Base-by-base conservation (phyloP, 2,113 vertebrate species). In the Scytalopus superciliaris region DNA sequence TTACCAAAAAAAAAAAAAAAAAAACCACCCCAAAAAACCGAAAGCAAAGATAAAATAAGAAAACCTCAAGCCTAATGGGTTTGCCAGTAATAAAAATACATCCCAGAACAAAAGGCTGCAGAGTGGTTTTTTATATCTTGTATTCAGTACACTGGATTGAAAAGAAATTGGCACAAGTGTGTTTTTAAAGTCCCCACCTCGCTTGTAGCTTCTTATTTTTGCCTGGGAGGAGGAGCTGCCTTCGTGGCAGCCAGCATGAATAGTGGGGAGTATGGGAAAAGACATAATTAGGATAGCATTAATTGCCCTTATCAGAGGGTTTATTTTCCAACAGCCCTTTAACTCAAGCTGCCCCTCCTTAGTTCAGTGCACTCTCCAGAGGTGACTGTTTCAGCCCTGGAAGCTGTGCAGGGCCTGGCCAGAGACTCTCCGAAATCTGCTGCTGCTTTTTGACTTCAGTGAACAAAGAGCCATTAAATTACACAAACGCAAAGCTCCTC, bases 241-340 rank as follows among this genome's bases (percentile, higher is more conserved):
- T 95, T 95, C 87, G 94, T 97, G 96, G 79, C 91, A 90, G 80
- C 83, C 80, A 72, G 87, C 84, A 39, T 14, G 21, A 37, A 49
- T 87, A 31, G 79, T 95, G 94, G 93, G 4, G 7, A 94, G 92
- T 59, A 90, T 92, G 91, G 68, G 88, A 35, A 90, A 80, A 52
- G 85, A 94, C 97, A 75, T 96, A 97, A 98, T 98, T 98, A 97
- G 89, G 94, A 57, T 97, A 92, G 67, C 95, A 95, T 96, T 97
- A 97, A 96, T 97, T 97, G 91, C 91, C 89, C 82, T 95, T 96
- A 97, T 81, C 64, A 24, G 81, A 77, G 68, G 82, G 80, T 76
- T 91, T 76, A 11, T 90, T 93, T 96, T 83, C 56, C 83, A 62
- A 5, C 70, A 89, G 72, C 82, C 84, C 77, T 93, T 66, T 85